Base-by-base conservation (phyloP, 2,888 invertebrate genomes). In the Perizoma affinitatum region DNA sequence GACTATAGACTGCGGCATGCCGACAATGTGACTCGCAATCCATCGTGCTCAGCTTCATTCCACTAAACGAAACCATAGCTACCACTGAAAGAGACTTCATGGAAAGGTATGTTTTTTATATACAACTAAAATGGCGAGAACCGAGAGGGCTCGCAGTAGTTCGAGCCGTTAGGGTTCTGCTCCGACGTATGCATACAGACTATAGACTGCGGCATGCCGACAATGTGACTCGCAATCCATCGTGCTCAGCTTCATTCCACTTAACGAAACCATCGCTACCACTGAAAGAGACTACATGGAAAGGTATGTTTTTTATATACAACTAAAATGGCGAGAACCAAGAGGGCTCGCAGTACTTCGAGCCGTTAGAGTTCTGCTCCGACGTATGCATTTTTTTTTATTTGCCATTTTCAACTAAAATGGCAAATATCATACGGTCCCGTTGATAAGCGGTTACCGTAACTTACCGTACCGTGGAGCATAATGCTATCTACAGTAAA, bases 61-160 rank as follows among this genome's bases (percentile, higher is more conserved):
- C 52, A 0, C 74, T 73, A 48, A 84, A 87, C 59, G 61, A 73
- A 9, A 72, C 79, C 0, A 41, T 75, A 0, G 48, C 73, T 4
- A 22, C 61, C 0, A 44, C 40, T 36, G 70, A 76, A 44, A 75
- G 41, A 9, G 84, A 87, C 52, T 40, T 61, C 0, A 36, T 52
- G 3, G 70, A 74, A 11, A 78, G 67, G 67, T 67, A 46, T 47
- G 38, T 54, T 36, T 2, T 44, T 22, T 49, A 34, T 5, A 4
- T 7, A 6, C 7, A 40, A 40, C 40, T 8, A 7, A 40, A 40
- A 0, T 40, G 22, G 22, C 9, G 9, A 40, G 8, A 8, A 40
- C 40, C 4, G 6, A 0, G 40, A 40, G 40, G 9, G 40, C 40
- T 36, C 36, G n/a, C 10, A 36, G 22, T 22, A 22, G 1, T 22